Evolutionary conservation across 1,140 invertebrate genomes (phyloP), one percentile per base, ranked within the genome.

Genomic region (Tetramorium parvispinum): DNA sequence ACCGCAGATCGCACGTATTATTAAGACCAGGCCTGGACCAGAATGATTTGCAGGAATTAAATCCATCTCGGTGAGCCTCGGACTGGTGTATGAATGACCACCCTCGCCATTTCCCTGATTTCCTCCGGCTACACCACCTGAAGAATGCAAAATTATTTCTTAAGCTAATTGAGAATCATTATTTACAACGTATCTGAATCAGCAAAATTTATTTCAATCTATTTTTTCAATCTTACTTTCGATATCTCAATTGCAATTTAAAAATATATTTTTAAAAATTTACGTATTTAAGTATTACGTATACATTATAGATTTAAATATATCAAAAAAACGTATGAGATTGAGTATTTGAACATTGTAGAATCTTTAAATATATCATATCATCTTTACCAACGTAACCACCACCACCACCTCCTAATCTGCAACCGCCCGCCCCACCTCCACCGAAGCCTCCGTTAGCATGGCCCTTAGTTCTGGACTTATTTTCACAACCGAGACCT

Each of bases 391-490:
- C 96, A 87, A 96, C 92, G 91, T 96, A 98, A 85, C 96, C 98
- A 32, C 97, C 97, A 3, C 97, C 97, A 11, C 97, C 97, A 7
- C 97, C 97, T 0, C 97, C 97, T 55, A 96, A 95, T 3, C 94
- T 92, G 89, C 97, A 97, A 10, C 96, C 96, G 2, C 96, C 98
- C 27, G 27, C 27, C 1, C 98, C 98, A 0, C 98, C 98, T 0
- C 98, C 98, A 0, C 98, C 98, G 85, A 98, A 98, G 1, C 98
- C 98, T 76, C 98, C 96, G 63, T 97, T 95, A 43, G 97, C 96
- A 91, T 97, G 96, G 21, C 96, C 96, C 59, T 95, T 91, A 11
- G 95, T 94, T 68, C 96, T 93, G 57, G 94, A 92, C 18, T 94
- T 32, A 32, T 1, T 32, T 2, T 2, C 95, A 92, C 97, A 98